Evolutionary conservation across 1,140 invertebrate genomes (phyloP), one percentile per base, ranked within the genome.

Genomic region (Pseudomyrmex sp.): DNA sequence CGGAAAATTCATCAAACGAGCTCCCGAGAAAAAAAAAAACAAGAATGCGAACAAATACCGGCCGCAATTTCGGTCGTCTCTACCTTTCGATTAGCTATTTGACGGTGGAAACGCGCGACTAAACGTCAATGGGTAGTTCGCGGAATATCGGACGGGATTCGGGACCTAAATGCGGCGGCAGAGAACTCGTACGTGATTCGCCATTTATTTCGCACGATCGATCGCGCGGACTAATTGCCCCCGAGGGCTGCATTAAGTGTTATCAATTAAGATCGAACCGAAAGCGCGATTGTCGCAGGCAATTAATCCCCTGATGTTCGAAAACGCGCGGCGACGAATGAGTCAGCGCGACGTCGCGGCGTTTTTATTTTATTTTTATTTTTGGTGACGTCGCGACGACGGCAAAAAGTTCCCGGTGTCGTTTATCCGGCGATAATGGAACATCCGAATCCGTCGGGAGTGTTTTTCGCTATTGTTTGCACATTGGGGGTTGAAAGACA

Each of bases 361-460:
- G n/a, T n/a, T 48, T 74, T 66, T 26, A 15, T 48, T 35, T 35
- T 26, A 2, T 26, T 26, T 35, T 35, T 35, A 0, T 35, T 35
- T 35, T 62, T 48, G 44, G 10, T 26, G 13, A 26, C 75, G 70
- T 73, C 70, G 58, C 77, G 77, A 52, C 56, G 80, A 9, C 52
- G 50, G 50, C 10, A 69, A 74, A 75, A 74, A 73, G 54, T 23
- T n/a, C 13, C 9, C 35, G 35, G 35, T 7, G 35, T 46, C 66
- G 63, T 84, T 61, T 66, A 56, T 56, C 44, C 48, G 59, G 13
- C 26, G 70, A 82, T 82, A 82, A 82, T 82, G 59, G 79, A 75
- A 48, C 70, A 52, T 46, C 35, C 26, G 62, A 44, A 66, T 20
- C 61, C 35, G 50, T 2, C 63, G 50, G n/a, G 54, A 61, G 44